phyloP scores from a whole-genome alignment of 2,797 vertebrate species.

The Craterocephalus amniculus region DNA sequence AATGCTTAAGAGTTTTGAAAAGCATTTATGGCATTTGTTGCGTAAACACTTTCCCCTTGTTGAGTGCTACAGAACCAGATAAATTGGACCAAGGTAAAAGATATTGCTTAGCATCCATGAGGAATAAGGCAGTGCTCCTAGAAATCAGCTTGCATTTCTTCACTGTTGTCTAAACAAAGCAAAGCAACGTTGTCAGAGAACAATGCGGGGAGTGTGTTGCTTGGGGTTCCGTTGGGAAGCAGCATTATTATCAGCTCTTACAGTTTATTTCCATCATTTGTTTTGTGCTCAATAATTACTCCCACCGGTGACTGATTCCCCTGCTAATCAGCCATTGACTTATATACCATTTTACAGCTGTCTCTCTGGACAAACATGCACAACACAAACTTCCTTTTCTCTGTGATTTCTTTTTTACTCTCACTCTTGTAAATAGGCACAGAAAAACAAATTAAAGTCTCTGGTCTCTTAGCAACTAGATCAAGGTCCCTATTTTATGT shows the following conservation, averaged over 20 bases:
- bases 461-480: conserved; percentile 74
- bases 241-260: conserved; percentile 61
- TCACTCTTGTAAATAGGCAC: conserved; percentile 31
- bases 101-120: background rate
- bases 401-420: conserved; percentile 6
- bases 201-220: conserved; percentile 11
- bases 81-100: background rate
- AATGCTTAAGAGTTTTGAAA: conserved; percentile 18
- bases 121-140: background rate
- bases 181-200: background rate
- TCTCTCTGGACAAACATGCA: conserved; percentile 57
- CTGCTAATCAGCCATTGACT: conserved; percentile 53
- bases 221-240: conserved; percentile 25
- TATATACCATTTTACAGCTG: conserved; percentile 44
- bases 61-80: conserved; percentile 2
- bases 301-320: conserved; percentile 72
- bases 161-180: conserved; percentile 11
- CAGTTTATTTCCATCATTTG: conserved; percentile 75
- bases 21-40: conserved; percentile 39
- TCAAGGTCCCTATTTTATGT: conserved; percentile 37
- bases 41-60: background rate
- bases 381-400: conserved; percentile 40
- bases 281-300: conserved; percentile 79
- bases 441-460: conserved; percentile 38
- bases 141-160: conserved; percentile 2